Percentiles rank a stretch among this genome's conserved stretches.
phyloP scores from a whole-genome alignment of 2,113 vertebrate genomes.

The Isurus oxyrinchus region DNA sequence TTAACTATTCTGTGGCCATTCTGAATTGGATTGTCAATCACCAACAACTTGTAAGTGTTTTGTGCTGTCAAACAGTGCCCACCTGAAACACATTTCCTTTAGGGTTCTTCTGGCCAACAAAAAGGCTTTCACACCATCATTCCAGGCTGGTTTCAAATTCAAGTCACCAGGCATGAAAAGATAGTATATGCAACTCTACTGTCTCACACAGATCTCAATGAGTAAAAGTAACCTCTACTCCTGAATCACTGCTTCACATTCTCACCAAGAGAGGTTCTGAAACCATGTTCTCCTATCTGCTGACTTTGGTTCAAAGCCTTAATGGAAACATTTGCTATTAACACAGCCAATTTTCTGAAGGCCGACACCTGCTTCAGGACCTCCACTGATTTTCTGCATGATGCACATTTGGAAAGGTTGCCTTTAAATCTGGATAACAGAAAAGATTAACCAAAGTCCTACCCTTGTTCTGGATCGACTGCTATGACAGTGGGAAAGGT shows the following conservation, averaged over 20 bases:
- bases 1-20: neutral
- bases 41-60: neutral
- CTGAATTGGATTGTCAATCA: neutral
- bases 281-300: neutral
- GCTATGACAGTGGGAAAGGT: constrained; percentile 61
- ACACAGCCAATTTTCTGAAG: neutral
- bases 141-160: neutral
- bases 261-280: neutral
- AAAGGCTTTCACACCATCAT: neutral
- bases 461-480: constrained; percentile 77
- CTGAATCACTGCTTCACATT: neutral
- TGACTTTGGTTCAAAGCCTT: neutral
- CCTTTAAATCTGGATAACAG: neutral
- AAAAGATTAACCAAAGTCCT: constrained; percentile 44
- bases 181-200: neutral
- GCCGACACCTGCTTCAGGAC: neutral
- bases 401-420: neutral
- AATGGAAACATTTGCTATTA: neutral
- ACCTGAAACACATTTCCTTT: neutral
- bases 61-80: neutral
- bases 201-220: neutral
- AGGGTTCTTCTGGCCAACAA: neutral
- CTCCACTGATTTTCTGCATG: neutral
- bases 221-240: neutral
- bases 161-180: neutral